Evolutionary conservation across 2,888 invertebrate genomes (phyloP).

Genomic region (Sminthurides aquaticus): DNA sequence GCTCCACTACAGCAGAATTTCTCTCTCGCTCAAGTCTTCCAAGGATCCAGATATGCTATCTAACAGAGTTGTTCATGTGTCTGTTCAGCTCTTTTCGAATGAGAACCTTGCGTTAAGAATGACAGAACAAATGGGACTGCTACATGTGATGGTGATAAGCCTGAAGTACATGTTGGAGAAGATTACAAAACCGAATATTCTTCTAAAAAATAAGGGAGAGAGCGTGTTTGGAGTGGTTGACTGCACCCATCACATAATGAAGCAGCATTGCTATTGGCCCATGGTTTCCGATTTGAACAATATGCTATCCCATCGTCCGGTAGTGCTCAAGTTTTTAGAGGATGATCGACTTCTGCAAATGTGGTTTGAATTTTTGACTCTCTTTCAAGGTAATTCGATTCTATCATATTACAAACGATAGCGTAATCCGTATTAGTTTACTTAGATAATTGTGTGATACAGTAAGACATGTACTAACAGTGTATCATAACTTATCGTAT

Average conservation of each 20-base stretch:
- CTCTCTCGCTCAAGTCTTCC: conserved; percentile 78
- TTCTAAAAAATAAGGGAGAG: conserved; percentile 66
- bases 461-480: conserved; percentile 1
- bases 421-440: conserved; percentile 1
- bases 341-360: conserved; percentile 83
- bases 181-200: conserved; percentile 63
- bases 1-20: conserved; percentile 89
- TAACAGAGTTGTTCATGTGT: conserved; percentile 94
- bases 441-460: not conserved
- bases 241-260: conserved; percentile 85
- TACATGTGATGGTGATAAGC: conserved; percentile 88
- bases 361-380: conserved; percentile 91
- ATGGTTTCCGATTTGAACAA: conserved; percentile 94
- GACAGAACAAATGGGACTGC: conserved; percentile 78
- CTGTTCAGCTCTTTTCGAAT: conserved; percentile 90
- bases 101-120: conserved; percentile 82
- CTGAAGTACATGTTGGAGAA: conserved; percentile 88
- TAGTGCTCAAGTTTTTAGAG: conserved; percentile 80
- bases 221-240: conserved; percentile 88
- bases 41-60: conserved; percentile 83
- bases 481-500: too few species aligned
- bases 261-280: conserved; percentile 98
- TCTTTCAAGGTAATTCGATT: conserved; percentile 72
- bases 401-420: not conserved
- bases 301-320: conserved; percentile 83